Evolutionary conservation across 2,797 vertebrate genomes (phyloP).

Genomic region (Monodelphis domestica): DNA sequence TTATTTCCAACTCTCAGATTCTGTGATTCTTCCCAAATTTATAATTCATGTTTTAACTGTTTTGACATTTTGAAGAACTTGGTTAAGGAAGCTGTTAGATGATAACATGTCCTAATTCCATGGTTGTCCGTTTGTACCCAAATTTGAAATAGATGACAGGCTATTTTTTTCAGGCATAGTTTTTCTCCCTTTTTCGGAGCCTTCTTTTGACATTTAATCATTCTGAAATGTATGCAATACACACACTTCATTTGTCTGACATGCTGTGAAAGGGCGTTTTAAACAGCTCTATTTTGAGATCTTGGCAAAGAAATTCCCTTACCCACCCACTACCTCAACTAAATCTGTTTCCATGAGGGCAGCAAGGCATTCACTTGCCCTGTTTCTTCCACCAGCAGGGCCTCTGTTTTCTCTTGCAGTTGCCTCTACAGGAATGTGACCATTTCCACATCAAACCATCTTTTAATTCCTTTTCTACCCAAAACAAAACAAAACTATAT

Average conservation of each 20-base stretch:
- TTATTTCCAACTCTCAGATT: background rate
- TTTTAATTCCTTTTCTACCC: background rate
- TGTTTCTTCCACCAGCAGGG: background rate
- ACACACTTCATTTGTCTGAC: slow-evolving; percentile 21
- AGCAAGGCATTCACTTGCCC: background rate
- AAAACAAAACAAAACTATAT: background rate
- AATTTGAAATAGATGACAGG: slow-evolving; percentile 20
- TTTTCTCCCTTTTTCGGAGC: slow-evolving; percentile 21
- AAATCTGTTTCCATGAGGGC: slow-evolving; percentile 40
- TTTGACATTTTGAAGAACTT: background rate
- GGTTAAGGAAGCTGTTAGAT: background rate
- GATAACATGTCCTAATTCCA: slow-evolving; percentile 13
- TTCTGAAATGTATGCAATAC: slow-evolving; percentile 10
- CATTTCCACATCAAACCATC: background rate
- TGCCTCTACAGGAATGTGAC: background rate
- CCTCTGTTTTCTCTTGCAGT: slow-evolving; percentile 16
- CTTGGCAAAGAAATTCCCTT: background rate
- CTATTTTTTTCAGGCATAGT: background rate
- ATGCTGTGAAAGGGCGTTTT: slow-evolving; percentile 29
- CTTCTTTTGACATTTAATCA: background rate
- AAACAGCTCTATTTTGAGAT: slow-evolving; percentile 42
- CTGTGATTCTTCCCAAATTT: background rate
- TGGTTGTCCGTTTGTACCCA: slow-evolving; percentile 36
- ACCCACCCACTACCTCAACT: slow-evolving; percentile 5
- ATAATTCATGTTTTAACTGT: background rate